Percentiles rank a stretch among this genome's conserved stretches.
phyloP scores from a whole-genome alignment of 2,797 vertebrate species.

The Acropternis orthonyx region DNA sequence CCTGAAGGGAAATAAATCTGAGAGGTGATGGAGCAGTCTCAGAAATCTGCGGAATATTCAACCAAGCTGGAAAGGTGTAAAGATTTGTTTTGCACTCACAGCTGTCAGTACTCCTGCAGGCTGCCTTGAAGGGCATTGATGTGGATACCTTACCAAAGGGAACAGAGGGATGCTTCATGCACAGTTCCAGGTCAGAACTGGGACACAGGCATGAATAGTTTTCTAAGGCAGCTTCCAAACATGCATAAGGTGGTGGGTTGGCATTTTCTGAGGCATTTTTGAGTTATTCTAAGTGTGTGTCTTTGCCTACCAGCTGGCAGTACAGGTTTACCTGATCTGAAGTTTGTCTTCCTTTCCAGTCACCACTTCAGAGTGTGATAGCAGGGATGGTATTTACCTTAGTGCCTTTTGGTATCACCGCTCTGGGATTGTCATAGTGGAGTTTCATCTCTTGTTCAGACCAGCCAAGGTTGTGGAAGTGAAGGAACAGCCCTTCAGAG shows the following conservation, averaged over 20 bases:
- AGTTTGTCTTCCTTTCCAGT: neutral
- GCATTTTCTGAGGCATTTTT: neutral
- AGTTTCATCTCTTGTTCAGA: neutral
- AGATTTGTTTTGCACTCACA: neutral
- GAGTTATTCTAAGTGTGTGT: neutral
- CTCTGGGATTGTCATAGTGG: neutral
- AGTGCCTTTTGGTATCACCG: rapidly evolving
- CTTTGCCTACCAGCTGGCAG: neutral
- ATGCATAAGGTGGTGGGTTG: neutral
- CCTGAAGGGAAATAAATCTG: neutral
- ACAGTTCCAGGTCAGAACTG: neutral
- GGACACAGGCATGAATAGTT: neutral
- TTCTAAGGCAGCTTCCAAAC: neutral
- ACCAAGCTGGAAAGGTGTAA: neutral
- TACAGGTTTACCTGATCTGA: neutral
- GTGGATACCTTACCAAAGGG: neutral
- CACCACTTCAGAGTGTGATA: neutral
- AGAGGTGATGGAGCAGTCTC: neutral
- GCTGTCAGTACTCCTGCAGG: neutral
- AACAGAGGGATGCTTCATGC: neutral
- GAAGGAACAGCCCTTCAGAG: neutral
- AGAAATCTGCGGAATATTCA: neutral
- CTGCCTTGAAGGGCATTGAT: neutral
- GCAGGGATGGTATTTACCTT: neutral
- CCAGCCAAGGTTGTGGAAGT: neutral